Evolutionary conservation across 2,797 vertebrate genomes (phyloP), one percentile per base, ranked within the genome.

Genomic region (Oryzias sinensis): DNA sequence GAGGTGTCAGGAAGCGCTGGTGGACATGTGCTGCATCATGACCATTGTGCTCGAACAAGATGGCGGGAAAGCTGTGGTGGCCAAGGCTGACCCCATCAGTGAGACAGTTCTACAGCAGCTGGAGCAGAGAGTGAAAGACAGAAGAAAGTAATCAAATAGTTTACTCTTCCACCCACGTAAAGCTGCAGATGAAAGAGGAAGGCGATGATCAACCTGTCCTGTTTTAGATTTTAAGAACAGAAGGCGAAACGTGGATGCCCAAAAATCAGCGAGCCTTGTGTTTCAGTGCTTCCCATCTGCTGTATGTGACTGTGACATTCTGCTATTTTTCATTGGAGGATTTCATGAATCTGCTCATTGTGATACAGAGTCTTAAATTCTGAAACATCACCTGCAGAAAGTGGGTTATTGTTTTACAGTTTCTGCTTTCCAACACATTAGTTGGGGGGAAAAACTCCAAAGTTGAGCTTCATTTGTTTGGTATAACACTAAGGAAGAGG

Each of bases 11-110:
- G 92, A 90, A 70, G 89, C 90, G 59, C 86, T 99, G 59, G 95
- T 97, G 86, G 97, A 99, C 80, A 95, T 98, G 86, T 98, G 95
- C 82, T 95, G 95, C 56, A 68, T 98, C 60, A 97, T 99, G 96
- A 95, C 91, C 27, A 71, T 99, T 49, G 74, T 76, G 60, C 90
- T 93, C 48, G 79, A 93, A 69, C 87, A 90, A 4, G 79, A 66
- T 7, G 75, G 70, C 17, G 76, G 83, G 56, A 93, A 90, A 83
- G 89, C 92, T 27, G 77, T 89, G 46, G 91, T 99, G 45, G 75
- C 94, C 54, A 68, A 80, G 68, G 89, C 93, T 1, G 87, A 94
- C 22, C 88, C 93, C 24, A 52, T 89, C 72, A 89, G 68, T 49
- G 72, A 82, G 72, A 80, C 80, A 43, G 90, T 94, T 54, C 76